These are phyloP conservation scores for Sylvilagus floridanus DNA, from an alignment of 2,797 vertebrate species.

Conservation along the genomic window DNA sequence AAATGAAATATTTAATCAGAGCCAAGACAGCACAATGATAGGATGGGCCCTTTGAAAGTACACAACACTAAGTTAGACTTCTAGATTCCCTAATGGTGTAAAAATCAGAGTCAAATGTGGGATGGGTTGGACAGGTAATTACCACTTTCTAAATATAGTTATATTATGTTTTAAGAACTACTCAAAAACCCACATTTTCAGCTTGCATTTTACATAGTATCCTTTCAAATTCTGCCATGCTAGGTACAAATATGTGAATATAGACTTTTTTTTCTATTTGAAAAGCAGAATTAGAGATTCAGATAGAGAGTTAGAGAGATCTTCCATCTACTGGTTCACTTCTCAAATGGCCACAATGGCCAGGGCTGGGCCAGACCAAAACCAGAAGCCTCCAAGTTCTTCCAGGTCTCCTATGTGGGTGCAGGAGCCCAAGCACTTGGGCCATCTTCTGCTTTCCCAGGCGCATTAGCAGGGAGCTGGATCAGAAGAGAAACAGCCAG, in stretches of 20 bases:
- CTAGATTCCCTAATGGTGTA: not conserved
- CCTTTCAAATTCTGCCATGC: not conserved
- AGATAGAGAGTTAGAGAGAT: too few relatives aligned
- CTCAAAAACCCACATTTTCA: not conserved
- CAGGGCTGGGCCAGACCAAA: too few relatives aligned
- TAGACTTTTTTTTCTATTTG: too few relatives aligned
- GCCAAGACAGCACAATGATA: not conserved
- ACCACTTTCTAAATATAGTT: not conserved
- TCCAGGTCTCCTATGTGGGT: too few relatives aligned
- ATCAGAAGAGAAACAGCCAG: too few relatives aligned
- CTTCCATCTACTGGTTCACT: too few relatives aligned
- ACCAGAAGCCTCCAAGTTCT: too few relatives aligned
- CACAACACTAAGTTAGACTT: not conserved
- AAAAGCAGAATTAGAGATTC: too few relatives aligned
- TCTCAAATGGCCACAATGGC: too few relatives aligned
- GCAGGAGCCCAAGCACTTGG: too few relatives aligned
- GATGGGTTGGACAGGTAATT: not conserved
- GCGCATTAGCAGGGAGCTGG: too few relatives aligned
- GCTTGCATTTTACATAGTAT: not conserved
- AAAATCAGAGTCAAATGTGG: not conserved
- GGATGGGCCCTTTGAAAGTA: not conserved
- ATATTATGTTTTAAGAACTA: not conserved
- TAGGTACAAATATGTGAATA: not conserved
- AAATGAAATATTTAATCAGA: constrained; percentile 43
- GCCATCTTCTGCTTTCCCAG: too few relatives aligned